These are phyloP conservation scores for Chionomys nivalis DNA, from an alignment of 2,113 vertebrate species.

Conservation along the genomic window DNA sequence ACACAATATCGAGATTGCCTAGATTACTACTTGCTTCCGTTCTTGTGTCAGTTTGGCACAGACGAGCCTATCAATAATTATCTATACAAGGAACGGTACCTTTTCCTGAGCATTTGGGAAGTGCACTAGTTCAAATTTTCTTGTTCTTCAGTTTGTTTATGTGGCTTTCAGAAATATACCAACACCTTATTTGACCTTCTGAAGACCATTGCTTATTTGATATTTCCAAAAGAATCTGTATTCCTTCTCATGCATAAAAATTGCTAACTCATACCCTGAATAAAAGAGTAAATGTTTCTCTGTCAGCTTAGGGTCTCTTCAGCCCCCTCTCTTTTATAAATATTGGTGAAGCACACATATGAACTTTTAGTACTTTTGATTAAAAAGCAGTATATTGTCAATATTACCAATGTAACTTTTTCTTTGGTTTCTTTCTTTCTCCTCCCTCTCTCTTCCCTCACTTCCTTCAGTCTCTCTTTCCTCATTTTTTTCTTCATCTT, in stretches of 20 bases:
- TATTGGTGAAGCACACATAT: neutral
- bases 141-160: neutral
- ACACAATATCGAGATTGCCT: neutral
- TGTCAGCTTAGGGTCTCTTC: no score
- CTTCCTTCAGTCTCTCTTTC: neutral
- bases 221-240: neutral
- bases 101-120: neutral
- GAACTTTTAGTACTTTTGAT: neutral
- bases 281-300: neutral
- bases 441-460: neutral
- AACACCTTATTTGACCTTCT: neutral
- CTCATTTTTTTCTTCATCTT: neutral
- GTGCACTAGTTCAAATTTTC: neutral
- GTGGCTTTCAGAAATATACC: neutral
- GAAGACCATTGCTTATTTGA: neutral
- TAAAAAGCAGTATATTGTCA: neutral
- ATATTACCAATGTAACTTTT: neutral
- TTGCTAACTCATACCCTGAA: neutral
- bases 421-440: neutral
- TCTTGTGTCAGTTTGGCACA: neutral
- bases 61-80: neutral
- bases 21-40: neutral
- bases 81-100: neutral
- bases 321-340: neutral
- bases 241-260: neutral